phyloP scores from a whole-genome alignment of 2,888 invertebrate genomes.

The Leucania comma region DNA sequence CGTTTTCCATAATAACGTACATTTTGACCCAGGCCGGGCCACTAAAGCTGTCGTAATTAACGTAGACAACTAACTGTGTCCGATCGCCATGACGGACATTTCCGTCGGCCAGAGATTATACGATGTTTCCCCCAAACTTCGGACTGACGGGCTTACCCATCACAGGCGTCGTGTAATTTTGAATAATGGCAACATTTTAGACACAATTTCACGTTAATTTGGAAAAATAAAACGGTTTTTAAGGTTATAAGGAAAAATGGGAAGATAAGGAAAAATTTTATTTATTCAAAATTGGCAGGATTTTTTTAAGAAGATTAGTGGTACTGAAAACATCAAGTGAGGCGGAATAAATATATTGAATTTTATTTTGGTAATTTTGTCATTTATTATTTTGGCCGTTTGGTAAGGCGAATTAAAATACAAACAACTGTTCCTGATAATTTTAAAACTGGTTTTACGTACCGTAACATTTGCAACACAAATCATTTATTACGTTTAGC shows the following conservation, averaged over 20 bases:
- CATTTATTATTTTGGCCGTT: slow-evolving; percentile 1
- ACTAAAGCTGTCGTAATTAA: slow-evolving; percentile 57
- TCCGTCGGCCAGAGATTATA: slow-evolving; percentile 54
- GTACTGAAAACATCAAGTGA: slow-evolving; percentile 4
- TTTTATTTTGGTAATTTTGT: background rate
- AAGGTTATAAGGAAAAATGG: slow-evolving; percentile 31
- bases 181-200: slow-evolving; percentile 46
- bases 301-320: slow-evolving; percentile 31
- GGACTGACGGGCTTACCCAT: slow-evolving; percentile 29
- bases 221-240: slow-evolving; percentile 33
- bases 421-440: background rate
- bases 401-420: background rate
- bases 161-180: slow-evolving; percentile 46
- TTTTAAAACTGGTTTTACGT: background rate
- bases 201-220: slow-evolving; percentile 35
- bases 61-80: slow-evolving; percentile 56
- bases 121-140: slow-evolving; percentile 41
- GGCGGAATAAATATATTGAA: background rate
- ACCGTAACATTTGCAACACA: too few relatives aligned
- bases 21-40: slow-evolving; percentile 24
- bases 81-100: slow-evolving; percentile 59
- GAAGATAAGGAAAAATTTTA: slow-evolving; percentile 46
- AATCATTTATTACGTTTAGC: too few relatives aligned
- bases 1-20: slow-evolving; percentile 35
- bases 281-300: slow-evolving; percentile 31